These are phyloP conservation scores for Anguilla megastoma DNA, from an alignment of 2,797 vertebrate genomes.

Conservation along the genomic window DNA sequence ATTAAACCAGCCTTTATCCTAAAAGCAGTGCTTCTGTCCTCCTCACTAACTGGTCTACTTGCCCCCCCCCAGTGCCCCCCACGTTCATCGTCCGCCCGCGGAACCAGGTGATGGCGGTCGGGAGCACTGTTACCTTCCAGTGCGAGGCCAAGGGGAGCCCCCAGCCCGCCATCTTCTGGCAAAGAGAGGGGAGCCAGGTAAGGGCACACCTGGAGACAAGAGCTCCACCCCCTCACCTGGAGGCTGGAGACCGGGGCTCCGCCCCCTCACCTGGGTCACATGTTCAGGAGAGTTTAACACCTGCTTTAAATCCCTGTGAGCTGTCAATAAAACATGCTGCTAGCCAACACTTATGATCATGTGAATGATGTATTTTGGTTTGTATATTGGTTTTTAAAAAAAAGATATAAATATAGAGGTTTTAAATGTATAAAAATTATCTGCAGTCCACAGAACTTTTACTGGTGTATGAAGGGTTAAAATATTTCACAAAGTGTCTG, in stretches of 20 bases:
- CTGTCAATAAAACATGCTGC: too few species aligned
- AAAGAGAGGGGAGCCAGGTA: constrained; percentile 94
- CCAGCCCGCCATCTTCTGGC: constrained; percentile 95
- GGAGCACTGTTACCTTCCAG: constrained; percentile 90
- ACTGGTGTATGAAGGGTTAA: too few species aligned
- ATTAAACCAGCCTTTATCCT: background rate
- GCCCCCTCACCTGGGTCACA: background rate
- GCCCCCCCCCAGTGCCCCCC: constrained; percentile 79
- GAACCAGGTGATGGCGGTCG: constrained; percentile 87
- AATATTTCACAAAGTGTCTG: too few species aligned
- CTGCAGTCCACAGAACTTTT: too few species aligned
- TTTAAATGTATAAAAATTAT: too few species aligned
- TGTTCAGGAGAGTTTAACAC: background rate
- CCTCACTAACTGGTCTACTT: constrained; percentile 48
- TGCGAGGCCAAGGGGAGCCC: constrained; percentile 93
- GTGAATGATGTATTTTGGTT: too few species aligned
- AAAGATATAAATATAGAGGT: too few species aligned
- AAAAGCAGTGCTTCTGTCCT: constrained; percentile 13
- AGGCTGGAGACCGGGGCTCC: background rate
- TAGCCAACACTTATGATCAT: too few species aligned
- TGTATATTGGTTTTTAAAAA: too few species aligned
- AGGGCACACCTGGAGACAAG: constrained; percentile 31
- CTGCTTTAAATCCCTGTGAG: too few species aligned
- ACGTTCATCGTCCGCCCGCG: constrained; percentile 88
- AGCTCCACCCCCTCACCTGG: background rate